A percentile compares a stretch with the other conserved stretches of the same genome.
phyloP scores from a whole-genome alignment of 2,113 vertebrate genomes.

The Paradisaea rubra region DNA sequence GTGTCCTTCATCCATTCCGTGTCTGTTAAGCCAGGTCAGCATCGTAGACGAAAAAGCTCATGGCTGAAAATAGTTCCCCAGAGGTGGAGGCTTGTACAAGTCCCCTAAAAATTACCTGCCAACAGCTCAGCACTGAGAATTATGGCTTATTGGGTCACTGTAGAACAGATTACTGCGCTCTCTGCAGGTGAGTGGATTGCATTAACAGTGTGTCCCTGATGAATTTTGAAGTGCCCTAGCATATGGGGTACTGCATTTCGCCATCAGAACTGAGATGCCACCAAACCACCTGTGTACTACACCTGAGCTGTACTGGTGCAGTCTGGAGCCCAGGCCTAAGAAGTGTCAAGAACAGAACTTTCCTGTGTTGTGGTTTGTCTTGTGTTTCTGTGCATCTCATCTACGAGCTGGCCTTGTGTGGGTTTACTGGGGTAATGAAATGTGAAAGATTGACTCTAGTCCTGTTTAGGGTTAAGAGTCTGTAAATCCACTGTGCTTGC shows the following conservation, averaged over 20 bases:
- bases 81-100: background rate
- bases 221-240: background rate
- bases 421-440: conserved; percentile 20
- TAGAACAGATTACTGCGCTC: background rate
- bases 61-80: background rate
- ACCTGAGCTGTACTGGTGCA: background rate
- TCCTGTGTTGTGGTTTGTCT: background rate
- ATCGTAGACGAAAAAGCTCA: background rate
- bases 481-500: background rate
- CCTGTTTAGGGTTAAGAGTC: conserved; percentile 26
- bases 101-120: background rate
- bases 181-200: background rate
- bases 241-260: background rate
- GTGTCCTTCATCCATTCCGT: background rate
- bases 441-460: conserved; percentile 14
- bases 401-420: background rate
- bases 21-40: background rate
- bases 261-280: background rate
- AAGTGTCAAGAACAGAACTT: background rate
- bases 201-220: background rate
- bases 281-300: background rate
- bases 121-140: background rate
- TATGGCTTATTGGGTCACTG: background rate
- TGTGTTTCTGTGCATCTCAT: background rate
- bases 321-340: background rate